Percentiles rank a stretch among this genome's conserved stretches.
Evolutionary conservation across 2,113 vertebrate species (phyloP).

Genomic region (Pelecanus crispus): DNA sequence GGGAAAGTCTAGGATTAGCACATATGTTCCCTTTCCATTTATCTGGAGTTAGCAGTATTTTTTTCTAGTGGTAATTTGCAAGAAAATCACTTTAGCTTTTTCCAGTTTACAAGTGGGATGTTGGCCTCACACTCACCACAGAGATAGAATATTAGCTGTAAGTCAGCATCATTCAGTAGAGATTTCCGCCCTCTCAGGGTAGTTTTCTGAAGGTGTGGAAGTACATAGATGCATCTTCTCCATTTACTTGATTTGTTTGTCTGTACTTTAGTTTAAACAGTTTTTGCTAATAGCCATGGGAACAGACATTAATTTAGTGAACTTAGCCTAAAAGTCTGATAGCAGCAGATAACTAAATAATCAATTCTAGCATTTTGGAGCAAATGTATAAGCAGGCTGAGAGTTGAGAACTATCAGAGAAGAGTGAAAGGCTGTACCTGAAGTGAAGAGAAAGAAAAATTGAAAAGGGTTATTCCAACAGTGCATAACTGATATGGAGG

Average conservation of each 20-base stretch:
- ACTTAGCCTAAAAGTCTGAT: neutral
- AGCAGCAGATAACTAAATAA: neutral
- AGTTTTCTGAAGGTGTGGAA: neutral
- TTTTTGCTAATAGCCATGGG: neutral
- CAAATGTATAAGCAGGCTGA: neutral
- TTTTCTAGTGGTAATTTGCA: neutral
- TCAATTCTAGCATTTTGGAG: neutral
- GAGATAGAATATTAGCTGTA: neutral
- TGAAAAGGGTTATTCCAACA: neutral
- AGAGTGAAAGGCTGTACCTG: neutral
- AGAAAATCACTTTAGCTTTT: neutral
- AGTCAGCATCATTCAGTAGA: neutral
- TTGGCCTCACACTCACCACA: neutral
- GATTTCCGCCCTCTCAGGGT: neutral
- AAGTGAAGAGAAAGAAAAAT: neutral
- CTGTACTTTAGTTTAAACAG: neutral
- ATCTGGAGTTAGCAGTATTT: neutral
- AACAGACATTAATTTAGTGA: neutral
- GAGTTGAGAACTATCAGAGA: neutral
- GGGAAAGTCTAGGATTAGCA: neutral
- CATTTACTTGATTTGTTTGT: neutral
- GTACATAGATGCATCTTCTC: neutral
- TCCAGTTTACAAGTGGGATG: neutral
- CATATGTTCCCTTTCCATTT: neutral
- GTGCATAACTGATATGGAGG: neutral